Base-by-base conservation (phyloP, 2,888 invertebrate species). In the Alloscopus bannaensis region DNA sequence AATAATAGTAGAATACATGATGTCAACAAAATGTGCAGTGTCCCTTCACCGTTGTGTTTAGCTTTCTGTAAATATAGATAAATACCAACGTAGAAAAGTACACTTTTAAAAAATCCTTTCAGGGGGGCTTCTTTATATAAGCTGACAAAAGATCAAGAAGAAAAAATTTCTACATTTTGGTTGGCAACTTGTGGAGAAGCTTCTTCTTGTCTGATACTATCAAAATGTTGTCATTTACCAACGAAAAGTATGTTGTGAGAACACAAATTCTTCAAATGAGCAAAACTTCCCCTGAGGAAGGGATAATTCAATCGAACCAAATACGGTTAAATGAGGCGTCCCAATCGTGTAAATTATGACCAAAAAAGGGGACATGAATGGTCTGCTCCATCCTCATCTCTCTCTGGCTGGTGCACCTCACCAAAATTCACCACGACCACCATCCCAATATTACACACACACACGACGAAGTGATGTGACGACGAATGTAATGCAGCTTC, bases 341-440 rank as follows among this genome's bases (percentile, higher is more conserved):
- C 66, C 75, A 79, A 77, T 83, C 78, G 83, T 80, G 81, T 83
- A 84, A 84, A 84, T 84, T 84, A 84, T 83, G 78, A 77, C 84
- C 84, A 81, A 82, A 84, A 73, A 82, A 78, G 78, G 82, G 81
- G 57, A 68, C 77, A 62, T 76, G 70, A 83, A 81, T 83, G 70
- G 80, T 73, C 69, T 80, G 65, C 28, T 55, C 36, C 50, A 62
- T 40, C 60, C 52, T 69, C 60, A 40, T 42, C 18, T 16, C 45
- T 45, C 31, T 42, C 65, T 66, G 65, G 76, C 76, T 76, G 76
- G 76, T 62, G 36, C 60, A 69, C 16, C 62, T 47, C 60, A 20
- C 60, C n/a, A 65, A 66, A n/a, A 8, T 47, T 75, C 20, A 68
- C 68, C 68, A 75, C 75, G 68, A 76, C 75, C 52, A 68, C 52